Conservation (phyloP, 2,797 vertebrate genomes). For the Zenarchopterus dispar region DNA sequence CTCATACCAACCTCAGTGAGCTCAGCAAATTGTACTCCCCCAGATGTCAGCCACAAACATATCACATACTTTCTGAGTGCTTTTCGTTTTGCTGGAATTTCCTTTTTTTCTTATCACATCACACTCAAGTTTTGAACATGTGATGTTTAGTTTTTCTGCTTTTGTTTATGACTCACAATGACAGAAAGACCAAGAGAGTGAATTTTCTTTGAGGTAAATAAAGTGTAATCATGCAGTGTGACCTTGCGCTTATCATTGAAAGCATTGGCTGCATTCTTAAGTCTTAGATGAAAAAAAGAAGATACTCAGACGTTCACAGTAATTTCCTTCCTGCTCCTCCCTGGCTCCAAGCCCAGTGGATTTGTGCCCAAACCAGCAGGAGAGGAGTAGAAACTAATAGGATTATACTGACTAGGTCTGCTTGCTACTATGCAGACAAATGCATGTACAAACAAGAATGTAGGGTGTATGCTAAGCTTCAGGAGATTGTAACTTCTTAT, state of each 20-base stretch:
- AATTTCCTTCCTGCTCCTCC: conserved; percentile 63
- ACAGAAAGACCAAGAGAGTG: not conserved
- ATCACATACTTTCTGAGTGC: no score
- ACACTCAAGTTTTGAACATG: no score
- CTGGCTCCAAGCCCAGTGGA: conserved; percentile 52
- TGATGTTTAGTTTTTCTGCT: not conserved
- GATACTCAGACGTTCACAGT: conserved; percentile 58
- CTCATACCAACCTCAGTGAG: no score
- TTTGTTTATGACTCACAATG: not conserved
- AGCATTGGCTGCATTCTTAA: conserved; percentile 45
- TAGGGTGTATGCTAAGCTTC: conserved; percentile 6
- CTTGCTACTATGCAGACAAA: conserved; percentile 17
- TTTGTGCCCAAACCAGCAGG: conserved; percentile 39
- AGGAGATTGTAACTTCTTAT: conserved; percentile 4
- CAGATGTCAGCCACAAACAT: no score
- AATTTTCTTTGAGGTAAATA: not conserved
- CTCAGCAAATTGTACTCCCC: no score
- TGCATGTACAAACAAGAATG: not conserved
- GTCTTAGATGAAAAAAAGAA: conserved; percentile 40
- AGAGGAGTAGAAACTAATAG: conserved; percentile 61
- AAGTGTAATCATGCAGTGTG: conserved; percentile 1
- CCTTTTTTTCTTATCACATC: no score
- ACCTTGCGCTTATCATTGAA: conserved; percentile 21
- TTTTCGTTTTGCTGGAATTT: no score
- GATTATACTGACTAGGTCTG: conserved; percentile 61